Conservation (phyloP, 2,113 vertebrate genomes). For the Synchiropus splendidus region DNA sequence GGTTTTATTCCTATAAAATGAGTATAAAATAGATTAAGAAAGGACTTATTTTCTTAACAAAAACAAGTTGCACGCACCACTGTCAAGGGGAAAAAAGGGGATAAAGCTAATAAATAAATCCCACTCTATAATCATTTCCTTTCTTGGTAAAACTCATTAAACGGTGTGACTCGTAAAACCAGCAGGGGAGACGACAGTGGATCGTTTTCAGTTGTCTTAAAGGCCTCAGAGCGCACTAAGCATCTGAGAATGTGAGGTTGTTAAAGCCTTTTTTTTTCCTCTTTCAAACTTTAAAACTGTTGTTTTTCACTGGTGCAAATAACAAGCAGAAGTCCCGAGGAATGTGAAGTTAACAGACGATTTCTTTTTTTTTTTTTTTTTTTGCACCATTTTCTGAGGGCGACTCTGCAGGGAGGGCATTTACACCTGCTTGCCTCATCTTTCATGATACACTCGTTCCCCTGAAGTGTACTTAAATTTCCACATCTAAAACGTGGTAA, state of each 20-base stretch:
- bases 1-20: too few relatives aligned
- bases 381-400: conserved; percentile 45
- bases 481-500: conserved; percentile 44
- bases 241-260: conserved; percentile 40
- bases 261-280: conserved; percentile 41
- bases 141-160: conserved; percentile 62
- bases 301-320: conserved; percentile 47
- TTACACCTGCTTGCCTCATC: conserved; percentile 63
- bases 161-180: conserved; percentile 45
- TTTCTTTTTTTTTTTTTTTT: conserved; percentile 22
- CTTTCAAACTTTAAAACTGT: conserved; percentile 37
- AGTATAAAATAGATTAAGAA: neutral
- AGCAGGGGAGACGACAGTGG: conserved; percentile 44
- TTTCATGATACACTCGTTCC: conserved; percentile 43
- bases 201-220: conserved; percentile 50
- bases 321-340: conserved; percentile 48
- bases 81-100: neutral
- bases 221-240: conserved; percentile 50
- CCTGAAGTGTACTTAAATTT: too few relatives aligned
- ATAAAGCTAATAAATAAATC: neutral
- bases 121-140: conserved; percentile 45
- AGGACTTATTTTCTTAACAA: too few relatives aligned
- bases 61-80: too few relatives aligned
- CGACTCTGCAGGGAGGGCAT: conserved; percentile 52
- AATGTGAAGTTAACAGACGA: conserved; percentile 42